These are phyloP conservation scores for Regulus satrapa DNA, from an alignment of 2,113 vertebrate genomes.

Conservation along the genomic window DNA sequence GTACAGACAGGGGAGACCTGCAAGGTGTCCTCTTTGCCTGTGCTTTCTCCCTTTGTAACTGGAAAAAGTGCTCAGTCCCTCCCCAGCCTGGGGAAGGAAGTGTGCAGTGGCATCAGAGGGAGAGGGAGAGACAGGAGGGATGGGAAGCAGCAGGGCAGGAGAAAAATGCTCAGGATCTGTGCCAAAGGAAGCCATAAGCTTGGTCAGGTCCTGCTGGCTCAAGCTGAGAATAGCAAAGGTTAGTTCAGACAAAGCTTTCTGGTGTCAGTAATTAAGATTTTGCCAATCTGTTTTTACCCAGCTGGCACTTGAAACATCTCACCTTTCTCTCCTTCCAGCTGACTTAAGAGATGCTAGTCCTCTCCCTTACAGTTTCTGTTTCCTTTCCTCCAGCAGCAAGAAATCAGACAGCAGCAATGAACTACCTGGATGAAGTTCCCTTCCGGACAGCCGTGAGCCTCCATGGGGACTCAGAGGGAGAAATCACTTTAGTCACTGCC, in stretches of 20 bases:
- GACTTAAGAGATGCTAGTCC: not conserved
- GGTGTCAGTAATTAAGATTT: not conserved
- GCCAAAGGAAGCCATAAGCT: not conserved
- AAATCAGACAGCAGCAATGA: constrained; percentile 44
- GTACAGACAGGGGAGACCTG: not conserved
- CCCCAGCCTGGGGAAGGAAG: not conserved
- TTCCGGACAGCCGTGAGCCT: constrained; percentile 73
- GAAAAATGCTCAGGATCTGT: not conserved
- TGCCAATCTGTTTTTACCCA: not conserved
- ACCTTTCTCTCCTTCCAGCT: not conserved
- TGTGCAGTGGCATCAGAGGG: accelerated
- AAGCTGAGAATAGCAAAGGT: not conserved
- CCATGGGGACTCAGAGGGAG: constrained; percentile 9
- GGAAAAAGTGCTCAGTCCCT: not conserved
- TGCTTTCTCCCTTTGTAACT: not conserved
- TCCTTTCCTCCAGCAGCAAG: not conserved
- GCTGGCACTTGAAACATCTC: not conserved
- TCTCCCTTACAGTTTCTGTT: not conserved
- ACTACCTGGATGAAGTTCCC: constrained; percentile 80
- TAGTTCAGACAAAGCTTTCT: not conserved
- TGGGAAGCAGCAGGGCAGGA: not conserved
- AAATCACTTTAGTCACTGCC: not conserved
- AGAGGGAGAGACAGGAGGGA: not conserved
- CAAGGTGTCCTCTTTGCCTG: not conserved
- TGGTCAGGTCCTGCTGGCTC: not conserved